Conservation (phyloP, 2,888 invertebrate genomes). For the Gastrophysa polygoni region DNA sequence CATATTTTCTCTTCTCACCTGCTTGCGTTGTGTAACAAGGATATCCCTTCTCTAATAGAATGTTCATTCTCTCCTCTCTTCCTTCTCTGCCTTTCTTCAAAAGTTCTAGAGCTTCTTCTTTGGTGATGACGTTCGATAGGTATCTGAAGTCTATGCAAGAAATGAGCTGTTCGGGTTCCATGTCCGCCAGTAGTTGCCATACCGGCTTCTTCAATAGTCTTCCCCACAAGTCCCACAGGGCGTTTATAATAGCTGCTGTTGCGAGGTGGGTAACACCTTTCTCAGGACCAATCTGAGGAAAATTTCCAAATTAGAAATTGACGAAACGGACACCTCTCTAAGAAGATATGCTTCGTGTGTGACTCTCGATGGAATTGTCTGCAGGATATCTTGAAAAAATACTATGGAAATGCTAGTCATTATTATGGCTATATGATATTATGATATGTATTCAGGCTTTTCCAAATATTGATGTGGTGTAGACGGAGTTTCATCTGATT, state of each 20-base stretch:
- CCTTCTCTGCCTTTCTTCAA: constrained; percentile 65
- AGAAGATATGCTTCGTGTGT: too few relatives aligned
- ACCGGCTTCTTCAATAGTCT: constrained; percentile 82
- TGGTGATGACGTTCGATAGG: constrained; percentile 82
- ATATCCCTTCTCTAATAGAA: constrained; percentile 72
- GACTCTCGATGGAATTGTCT: too few relatives aligned
- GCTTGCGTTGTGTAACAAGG: constrained; percentile 89
- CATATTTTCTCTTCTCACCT: constrained; percentile 65
- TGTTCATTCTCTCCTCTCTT: constrained; percentile 68
- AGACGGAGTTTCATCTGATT: too few relatives aligned
- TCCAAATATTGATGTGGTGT: too few relatives aligned
- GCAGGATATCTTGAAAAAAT: too few relatives aligned
- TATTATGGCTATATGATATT: too few relatives aligned
- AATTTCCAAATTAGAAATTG: too few relatives aligned
- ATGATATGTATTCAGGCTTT: too few relatives aligned
- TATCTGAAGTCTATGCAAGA: constrained; percentile 85
- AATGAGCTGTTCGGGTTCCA: constrained; percentile 84
- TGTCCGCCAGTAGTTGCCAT: constrained; percentile 83
- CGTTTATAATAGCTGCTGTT: constrained; percentile 86
- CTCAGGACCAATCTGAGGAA: constrained; percentile 80
- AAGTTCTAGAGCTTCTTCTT: constrained; percentile 78
- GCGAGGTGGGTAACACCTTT: constrained; percentile 90
- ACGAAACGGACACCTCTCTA: too few relatives aligned
- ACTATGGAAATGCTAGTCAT: too few relatives aligned
- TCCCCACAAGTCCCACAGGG: constrained; percentile 92